A percentile compares a stretch with the other conserved stretches of the same genome.
Evolutionary conservation across 2,888 invertebrate genomes (phyloP).

Genomic region (Bugulina stolonifera): DNA sequence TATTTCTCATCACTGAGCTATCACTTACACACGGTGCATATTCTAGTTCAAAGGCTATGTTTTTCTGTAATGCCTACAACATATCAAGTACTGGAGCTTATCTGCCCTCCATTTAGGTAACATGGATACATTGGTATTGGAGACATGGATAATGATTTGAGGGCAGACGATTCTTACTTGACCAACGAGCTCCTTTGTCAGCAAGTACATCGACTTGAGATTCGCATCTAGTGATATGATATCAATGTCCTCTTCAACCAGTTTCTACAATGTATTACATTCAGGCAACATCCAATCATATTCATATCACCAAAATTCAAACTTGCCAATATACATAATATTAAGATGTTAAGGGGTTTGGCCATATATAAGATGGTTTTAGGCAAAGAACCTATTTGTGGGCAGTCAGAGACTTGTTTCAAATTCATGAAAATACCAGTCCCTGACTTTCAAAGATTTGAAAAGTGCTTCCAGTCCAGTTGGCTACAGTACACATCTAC

Average conservation of each 20-base stretch:
- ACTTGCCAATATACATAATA: no score
- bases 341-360: no score
- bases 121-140: background rate
- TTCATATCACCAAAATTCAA: background rate
- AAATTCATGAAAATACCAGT: no score
- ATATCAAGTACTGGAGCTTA: no score
- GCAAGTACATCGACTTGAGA: background rate
- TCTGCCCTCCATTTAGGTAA: no score
- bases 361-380: no score
- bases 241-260: slow-evolving; percentile 15
- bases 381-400: no score
- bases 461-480: no score
- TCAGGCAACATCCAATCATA: background rate
- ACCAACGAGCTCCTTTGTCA: slow-evolving; percentile 6
- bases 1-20: background rate
- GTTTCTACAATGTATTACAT: background rate
- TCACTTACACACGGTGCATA: slow-evolving; percentile 16
- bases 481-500: no score
- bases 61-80: background rate
- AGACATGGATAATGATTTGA: background rate
- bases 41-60: background rate
- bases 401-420: no score
- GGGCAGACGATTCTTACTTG: background rate
- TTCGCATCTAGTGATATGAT: slow-evolving; percentile 9
- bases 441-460: no score